These are phyloP conservation scores for Paralinhomoeus sp. DNA, from an alignment of 2,888 invertebrate genomes.

Conservation along the genomic window DNA sequence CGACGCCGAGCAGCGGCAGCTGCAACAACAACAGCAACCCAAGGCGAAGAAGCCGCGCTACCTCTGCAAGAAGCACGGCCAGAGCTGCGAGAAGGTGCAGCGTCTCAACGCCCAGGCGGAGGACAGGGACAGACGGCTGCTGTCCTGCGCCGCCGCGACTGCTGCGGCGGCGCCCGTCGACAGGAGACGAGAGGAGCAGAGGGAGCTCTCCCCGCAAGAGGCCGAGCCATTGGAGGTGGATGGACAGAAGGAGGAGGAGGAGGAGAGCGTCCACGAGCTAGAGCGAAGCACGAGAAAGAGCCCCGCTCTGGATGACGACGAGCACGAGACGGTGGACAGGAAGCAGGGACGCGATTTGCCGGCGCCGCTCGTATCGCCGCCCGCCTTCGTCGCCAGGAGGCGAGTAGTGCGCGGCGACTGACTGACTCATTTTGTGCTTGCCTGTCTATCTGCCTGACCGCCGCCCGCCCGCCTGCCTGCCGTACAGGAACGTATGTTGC, in stretches of 20 bases:
- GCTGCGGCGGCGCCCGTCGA: too few species aligned
- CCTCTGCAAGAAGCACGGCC: conserved; percentile 5
- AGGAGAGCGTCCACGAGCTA: background rate
- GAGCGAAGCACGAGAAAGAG: too few species aligned
- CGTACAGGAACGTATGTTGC: too few species aligned
- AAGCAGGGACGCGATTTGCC: too few species aligned
- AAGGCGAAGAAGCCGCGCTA: background rate
- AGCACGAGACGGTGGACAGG: too few species aligned
- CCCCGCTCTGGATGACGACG: too few species aligned
- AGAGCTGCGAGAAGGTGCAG: conserved; percentile 3
- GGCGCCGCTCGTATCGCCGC: too few species aligned
- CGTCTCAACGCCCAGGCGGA: background rate
- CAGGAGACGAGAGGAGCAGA: background rate
- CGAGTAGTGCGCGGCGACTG: too few species aligned
- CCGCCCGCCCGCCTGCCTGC: too few species aligned
- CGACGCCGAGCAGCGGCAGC: background rate
- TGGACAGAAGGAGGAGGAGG: background rate
- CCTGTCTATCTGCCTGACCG: too few species aligned
- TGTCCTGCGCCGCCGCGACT: background rate
- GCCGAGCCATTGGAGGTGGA: background rate
- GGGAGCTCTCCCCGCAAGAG: background rate
- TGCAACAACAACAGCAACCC: background rate
- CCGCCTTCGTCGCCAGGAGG: too few species aligned
- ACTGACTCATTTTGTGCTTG: too few species aligned
- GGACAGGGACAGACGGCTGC: background rate